Evolutionary conservation across 1,140 invertebrate species (phyloP).

Genomic region (Sitophilus oryzae): DNA sequence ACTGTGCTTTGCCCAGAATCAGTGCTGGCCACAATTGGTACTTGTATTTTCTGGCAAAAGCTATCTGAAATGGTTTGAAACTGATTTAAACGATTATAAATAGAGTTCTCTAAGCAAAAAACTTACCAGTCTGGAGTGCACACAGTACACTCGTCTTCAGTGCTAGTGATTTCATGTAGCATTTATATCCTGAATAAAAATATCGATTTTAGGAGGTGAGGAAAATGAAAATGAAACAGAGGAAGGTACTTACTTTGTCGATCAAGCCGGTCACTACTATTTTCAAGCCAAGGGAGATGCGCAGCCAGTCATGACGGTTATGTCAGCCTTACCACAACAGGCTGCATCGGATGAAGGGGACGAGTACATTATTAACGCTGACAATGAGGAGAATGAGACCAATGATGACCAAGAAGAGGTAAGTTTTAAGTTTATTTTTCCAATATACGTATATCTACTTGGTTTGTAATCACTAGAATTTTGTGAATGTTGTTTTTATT

Average conservation of each 20-base stretch:
- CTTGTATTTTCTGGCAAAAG: conserved; percentile 21
- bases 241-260: conserved; percentile 69
- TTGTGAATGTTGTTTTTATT: no score
- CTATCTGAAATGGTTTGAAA: conserved; percentile 27
- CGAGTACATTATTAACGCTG: conserved; percentile 46
- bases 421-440: conserved; percentile 10
- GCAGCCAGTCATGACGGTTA: conserved; percentile 58
- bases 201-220: conserved; percentile 27
- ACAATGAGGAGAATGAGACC: conserved; percentile 48
- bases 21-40: conserved; percentile 20
- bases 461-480: no score
- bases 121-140: conserved; percentile 6
- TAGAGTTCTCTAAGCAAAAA: not conserved
- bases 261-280: conserved; percentile 71
- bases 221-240: conserved; percentile 50
- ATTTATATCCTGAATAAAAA: not conserved
- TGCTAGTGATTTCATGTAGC: not conserved
- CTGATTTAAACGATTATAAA: conserved; percentile 6
- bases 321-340: conserved; percentile 38
- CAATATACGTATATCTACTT: no score
- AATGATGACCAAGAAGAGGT: conserved; percentile 33
- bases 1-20: conserved; percentile 6
- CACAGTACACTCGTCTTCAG: conserved; percentile 1
- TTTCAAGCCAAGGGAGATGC: conserved; percentile 60
- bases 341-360: conserved; percentile 39